Base-by-base conservation (phyloP, 2,888 invertebrate species). In the Zygaena filipendulae region DNA sequence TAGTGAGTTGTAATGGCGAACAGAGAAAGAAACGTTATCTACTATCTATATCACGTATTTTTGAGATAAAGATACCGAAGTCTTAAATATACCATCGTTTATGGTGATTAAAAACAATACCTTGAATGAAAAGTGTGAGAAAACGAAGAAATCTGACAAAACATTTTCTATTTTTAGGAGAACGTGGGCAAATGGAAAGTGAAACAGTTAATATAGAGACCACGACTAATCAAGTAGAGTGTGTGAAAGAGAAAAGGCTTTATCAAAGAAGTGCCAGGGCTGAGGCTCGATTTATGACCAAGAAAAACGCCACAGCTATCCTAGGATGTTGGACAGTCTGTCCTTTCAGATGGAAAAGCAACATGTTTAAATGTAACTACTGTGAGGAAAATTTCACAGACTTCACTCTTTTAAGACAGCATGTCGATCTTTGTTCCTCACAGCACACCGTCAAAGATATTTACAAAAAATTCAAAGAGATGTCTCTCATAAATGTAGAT, bases 161-260 rank as follows among this genome's bases (percentile, higher is more conserved):
- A 45, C n/a, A 48, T 69, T 75, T 75, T 75, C 61, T 74, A 66
- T 77, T 77, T 77, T 69, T 77, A 77, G 77, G 77, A 52, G 40
- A 33, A 43, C 45, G 45, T 38, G 53, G 51, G 42, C 49, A 55
- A 47, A 52, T 45, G 42, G 47, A 46, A 42, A 52, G 49, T 33
- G 56, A 54, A 31, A 50, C 39, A 43, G 26, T 49, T n/a, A 48
- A 56, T 35, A 34, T 49, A 30, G 47, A 50, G 30, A 40, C 36
- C 24, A 38, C 32, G 21, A 42, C 39, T 28, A 29, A 38, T 32
- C 35, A 25, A 25, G 23, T 33, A 35, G 32, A 35, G 10, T 20
- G 20, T 26, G 24, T 21, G 19, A 29, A 32, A 11, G 45, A 49
- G 30, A 67, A 61, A 39, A 41, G 51, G 29, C 51, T 55, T 23